A percentile compares a stretch with the other conserved stretches of the same genome.
These are phyloP conservation scores for Pseudomyrmex gracilis DNA, from an alignment of 1,140 invertebrate species.

Conservation along the genomic window DNA sequence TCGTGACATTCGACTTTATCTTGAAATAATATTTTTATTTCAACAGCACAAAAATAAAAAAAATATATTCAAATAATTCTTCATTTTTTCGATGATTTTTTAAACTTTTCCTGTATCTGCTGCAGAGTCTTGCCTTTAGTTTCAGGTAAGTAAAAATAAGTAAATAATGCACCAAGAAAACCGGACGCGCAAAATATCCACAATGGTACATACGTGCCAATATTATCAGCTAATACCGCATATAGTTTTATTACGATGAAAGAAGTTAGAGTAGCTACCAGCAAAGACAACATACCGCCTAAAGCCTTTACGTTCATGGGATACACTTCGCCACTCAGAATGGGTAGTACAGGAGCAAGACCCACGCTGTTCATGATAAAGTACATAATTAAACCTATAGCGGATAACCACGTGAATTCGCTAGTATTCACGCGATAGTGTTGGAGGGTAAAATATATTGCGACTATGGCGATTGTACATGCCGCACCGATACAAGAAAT, in stretches of 20 bases:
- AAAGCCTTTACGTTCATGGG: conserved; percentile 89
- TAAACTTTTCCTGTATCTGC: too few relatives aligned
- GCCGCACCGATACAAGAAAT: conserved; percentile 87
- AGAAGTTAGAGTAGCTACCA: conserved; percentile 88
- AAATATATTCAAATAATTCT: too few relatives aligned
- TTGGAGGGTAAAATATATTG: conserved; percentile 87
- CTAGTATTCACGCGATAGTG: conserved; percentile 81
- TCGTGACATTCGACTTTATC: too few relatives aligned
- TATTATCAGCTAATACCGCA: too few relatives aligned
- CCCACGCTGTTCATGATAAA: conserved; percentile 89
- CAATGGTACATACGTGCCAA: too few relatives aligned
- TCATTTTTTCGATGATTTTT: too few relatives aligned
- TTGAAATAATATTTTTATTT: too few relatives aligned
- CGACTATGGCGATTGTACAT: conserved; percentile 77
- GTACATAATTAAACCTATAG: conserved; percentile 87
- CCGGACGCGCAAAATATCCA: too few relatives aligned
- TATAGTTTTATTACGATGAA: conserved; percentile 87
- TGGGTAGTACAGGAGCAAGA: conserved; percentile 89
- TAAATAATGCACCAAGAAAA: too few relatives aligned
- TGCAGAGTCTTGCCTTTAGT: too few relatives aligned
- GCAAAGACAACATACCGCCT: conserved; percentile 88
- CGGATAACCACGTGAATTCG: conserved; percentile 86
- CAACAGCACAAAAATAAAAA: too few relatives aligned
- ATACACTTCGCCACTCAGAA: conserved; percentile 90
- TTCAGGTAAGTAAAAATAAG: too few relatives aligned